Evolutionary conservation across 2,888 invertebrate species (phyloP).

Genomic region (Caenorhabditis imperialis): DNA sequence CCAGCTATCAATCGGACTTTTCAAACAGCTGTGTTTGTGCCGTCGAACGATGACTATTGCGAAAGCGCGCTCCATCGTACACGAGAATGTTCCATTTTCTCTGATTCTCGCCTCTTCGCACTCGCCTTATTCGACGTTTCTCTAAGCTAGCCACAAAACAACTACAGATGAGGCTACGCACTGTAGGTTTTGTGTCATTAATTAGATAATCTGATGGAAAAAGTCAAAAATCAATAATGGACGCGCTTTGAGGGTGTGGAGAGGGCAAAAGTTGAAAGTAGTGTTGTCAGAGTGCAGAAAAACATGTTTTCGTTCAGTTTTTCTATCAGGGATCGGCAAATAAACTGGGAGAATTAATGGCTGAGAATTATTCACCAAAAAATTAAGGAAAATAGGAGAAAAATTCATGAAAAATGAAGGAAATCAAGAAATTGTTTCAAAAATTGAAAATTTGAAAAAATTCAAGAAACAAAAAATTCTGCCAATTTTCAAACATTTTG

Average conservation of each 20-base stretch:
- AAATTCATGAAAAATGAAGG: too few relatives aligned
- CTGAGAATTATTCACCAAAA: too few relatives aligned
- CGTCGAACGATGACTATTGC: slow-evolving; percentile 36
- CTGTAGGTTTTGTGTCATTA: too few relatives aligned
- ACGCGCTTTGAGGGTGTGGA: neutral
- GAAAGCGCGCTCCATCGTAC: slow-evolving; percentile 44
- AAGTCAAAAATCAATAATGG: neutral
- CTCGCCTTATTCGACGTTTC: slow-evolving; percentile 11
- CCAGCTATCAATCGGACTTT: too few relatives aligned
- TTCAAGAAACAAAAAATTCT: too few relatives aligned
- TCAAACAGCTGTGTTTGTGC: slow-evolving; percentile 37
- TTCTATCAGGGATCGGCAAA: too few relatives aligned
- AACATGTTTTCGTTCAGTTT: slow-evolving; percentile 27
- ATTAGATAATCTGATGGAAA: neutral
- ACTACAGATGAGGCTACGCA: slow-evolving; percentile 21
- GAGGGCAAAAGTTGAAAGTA: neutral
- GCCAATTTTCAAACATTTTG: too few relatives aligned
- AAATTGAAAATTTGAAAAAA: too few relatives aligned
- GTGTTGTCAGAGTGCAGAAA: neutral
- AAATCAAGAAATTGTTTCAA: too few relatives aligned
- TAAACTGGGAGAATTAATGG: too few relatives aligned
- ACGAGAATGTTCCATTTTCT: slow-evolving; percentile 42
- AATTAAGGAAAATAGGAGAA: too few relatives aligned
- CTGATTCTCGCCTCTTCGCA: slow-evolving; percentile 15
- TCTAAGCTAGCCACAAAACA: neutral